Base-by-base conservation (phyloP, 2,888 invertebrate species). In the Drosophila diplacantha region DNA sequence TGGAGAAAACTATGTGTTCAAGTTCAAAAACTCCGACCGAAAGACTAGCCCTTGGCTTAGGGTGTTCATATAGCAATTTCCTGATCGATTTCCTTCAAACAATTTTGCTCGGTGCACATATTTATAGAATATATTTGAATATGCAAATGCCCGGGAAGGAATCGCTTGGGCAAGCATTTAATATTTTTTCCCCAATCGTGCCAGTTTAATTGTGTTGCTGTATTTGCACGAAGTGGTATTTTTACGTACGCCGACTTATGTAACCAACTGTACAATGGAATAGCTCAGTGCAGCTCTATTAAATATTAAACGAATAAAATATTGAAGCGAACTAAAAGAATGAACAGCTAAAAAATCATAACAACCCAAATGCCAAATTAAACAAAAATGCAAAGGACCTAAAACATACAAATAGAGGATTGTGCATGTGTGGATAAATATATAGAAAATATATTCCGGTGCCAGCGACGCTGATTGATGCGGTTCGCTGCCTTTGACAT, bases 121-220 rank as follows among this genome's bases (percentile, higher is more conserved):
- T 75, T 73, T 67, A 68, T 66, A 61, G 66, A 58, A 74, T 66
- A 60, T 70, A 78, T 84, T 81, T 81, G 67, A 83, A 84, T 84
- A 80, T 84, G 81, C 83, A 80, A 83, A 84, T 84, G 47, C 61
- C 38, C 39, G 67, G 34, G 61, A 61, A 39, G 39, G 46, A 52
- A 61, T 51, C 52, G 60, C 47, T 43, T 56, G 59, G 52, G 59
- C 52, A 53, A 46, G 35, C 46, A 60, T 63, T 72, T 56, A 74
- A 55, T 41, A 22, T 56, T 47, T 52, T 54, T 63, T 44, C 37
- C 46, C 59, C 31, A 16, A 54, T 38, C 34, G 32, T 39, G 26
- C 54, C 81, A 65, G 63, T 66, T 58, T 60, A 56, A 47, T 60
- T 62, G 43, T 49, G 46, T 53, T 63, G 60, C 37, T 44, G 20